Evolutionary conservation across 2,113 vertebrate species (phyloP), one percentile per base, ranked within the genome.

Genomic region (Brachionichthys hirsutus): DNA sequence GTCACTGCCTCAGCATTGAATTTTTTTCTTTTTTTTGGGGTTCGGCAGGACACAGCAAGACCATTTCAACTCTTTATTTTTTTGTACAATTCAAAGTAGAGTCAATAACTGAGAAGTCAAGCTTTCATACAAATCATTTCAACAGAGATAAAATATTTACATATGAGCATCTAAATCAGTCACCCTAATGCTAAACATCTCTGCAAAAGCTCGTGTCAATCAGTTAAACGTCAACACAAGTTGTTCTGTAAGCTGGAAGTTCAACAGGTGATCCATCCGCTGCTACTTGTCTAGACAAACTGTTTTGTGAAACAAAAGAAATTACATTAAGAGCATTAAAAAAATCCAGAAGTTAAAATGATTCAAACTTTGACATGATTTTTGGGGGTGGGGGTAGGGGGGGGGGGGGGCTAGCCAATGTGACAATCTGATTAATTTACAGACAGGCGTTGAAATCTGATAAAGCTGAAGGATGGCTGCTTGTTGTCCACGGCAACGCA

Each of bases 31-130:
- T 35, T 35, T 49, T 59, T 48, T 0, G 61, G 70, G 1, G 24
- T 69, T 81, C 77, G 76, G 57, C 85, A 93, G 92, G 79, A 88
- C 81, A 78, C 78, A 86, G 87, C 84, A 77, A 94, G 94, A 98
- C 95, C 95, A 96, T 97, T 98, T 95, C 94, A 96, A 92, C 92
- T 94, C 90, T 96, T 95, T 94, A 93, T 95, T 98, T 95, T 95
- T 94, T 94, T 94, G 92, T 93, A 95, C 95, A 98, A 93, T 92
- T 92, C 92, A 90, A 89, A 95, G 65, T 73, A 84, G 91, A 94
- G 91, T 92, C 91, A 92, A 92, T 89, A 85, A 92, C 89, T 92
- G 92, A 92, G 92, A 94, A 93, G 93, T 93, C 92, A 94, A 95
- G 93, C 93, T 92, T 91, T 98, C 91, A 91, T 94, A 95, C 94